Conservation (phyloP, 2,888 invertebrate genomes). For the Napeogenes inachia region DNA sequence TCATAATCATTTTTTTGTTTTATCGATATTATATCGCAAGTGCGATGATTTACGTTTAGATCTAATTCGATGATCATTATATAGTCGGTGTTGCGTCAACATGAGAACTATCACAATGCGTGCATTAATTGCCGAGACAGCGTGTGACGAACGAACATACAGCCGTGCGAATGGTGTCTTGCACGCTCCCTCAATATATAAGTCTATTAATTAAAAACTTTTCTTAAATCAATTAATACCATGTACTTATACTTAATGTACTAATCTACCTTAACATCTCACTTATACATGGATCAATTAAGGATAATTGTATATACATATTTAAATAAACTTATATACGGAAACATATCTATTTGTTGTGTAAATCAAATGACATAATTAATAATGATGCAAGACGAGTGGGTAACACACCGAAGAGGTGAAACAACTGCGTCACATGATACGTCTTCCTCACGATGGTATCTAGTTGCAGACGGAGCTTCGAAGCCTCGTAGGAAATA, state of each 20-base stretch:
- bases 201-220: no score
- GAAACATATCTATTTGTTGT: no score
- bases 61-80: background rate
- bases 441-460: constrained; percentile 21
- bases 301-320: no score
- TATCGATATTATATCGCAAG: background rate
- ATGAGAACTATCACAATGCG: constrained; percentile 31
- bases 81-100: constrained; percentile 30
- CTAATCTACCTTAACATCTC: no score
- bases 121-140: constrained; percentile 13
- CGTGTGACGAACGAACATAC: constrained; percentile 14
- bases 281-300: no score
- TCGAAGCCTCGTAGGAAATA: constrained; percentile 17
- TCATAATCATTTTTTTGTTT: no score
- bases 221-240: no score
- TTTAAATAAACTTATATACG: no score
- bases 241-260: no score
- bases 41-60: background rate
- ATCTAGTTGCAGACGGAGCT: constrained; percentile 14
- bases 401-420: constrained; percentile 16
- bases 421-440: constrained; percentile 16
- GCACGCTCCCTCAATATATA: no score
- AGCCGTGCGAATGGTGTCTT: background rate
- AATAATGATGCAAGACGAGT: constrained; percentile 7
- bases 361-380: background rate